These are phyloP conservation scores for Drosophila kokeensis DNA, from an alignment of 2,888 invertebrate genomes.

Conservation along the genomic window DNA sequence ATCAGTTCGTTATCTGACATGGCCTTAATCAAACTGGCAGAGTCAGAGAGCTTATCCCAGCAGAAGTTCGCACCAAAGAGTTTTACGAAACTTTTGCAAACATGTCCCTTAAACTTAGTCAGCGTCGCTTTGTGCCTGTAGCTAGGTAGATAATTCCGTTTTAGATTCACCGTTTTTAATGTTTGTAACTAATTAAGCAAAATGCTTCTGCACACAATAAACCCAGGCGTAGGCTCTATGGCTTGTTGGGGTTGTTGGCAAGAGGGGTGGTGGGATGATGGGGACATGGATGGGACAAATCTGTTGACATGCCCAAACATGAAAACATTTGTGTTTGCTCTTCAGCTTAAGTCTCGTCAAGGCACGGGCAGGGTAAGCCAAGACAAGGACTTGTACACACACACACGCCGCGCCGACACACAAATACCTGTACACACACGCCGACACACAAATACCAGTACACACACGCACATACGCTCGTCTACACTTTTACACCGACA, in stretches of 20 bases:
- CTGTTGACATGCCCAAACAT: slow-evolving; percentile 81
- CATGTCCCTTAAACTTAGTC: slow-evolving; percentile 15
- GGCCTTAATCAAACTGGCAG: slow-evolving; percentile 32
- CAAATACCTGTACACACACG: slow-evolving; percentile 8
- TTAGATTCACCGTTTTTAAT: slow-evolving; percentile 44
- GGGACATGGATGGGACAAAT: slow-evolving; percentile 54
- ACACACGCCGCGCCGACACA: no score
- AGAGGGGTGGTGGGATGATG: neutral
- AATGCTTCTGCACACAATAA: slow-evolving; percentile 71
- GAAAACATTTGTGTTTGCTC: slow-evolving; percentile 81
- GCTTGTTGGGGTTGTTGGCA: slow-evolving; percentile 3
- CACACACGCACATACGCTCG: slow-evolving; percentile 18
- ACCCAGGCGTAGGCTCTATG: slow-evolving; percentile 15
- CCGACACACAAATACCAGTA: neutral
- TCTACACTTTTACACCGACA: slow-evolving; percentile 56
- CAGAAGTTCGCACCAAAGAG: neutral
- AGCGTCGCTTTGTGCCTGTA: neutral
- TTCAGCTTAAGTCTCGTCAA: slow-evolving; percentile 70
- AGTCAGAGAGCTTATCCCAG: slow-evolving; percentile 4
- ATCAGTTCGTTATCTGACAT: slow-evolving; percentile 31
- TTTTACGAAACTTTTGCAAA: slow-evolving; percentile 5
- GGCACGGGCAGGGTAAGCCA: slow-evolving; percentile 41
- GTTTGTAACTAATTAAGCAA: slow-evolving; percentile 80
- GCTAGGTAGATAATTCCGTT: slow-evolving; percentile 45
- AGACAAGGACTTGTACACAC: slow-evolving; percentile 66